These are phyloP conservation scores for Heterodera carotae DNA, from an alignment of 1,140 invertebrate species.

Conservation along the genomic window DNA sequence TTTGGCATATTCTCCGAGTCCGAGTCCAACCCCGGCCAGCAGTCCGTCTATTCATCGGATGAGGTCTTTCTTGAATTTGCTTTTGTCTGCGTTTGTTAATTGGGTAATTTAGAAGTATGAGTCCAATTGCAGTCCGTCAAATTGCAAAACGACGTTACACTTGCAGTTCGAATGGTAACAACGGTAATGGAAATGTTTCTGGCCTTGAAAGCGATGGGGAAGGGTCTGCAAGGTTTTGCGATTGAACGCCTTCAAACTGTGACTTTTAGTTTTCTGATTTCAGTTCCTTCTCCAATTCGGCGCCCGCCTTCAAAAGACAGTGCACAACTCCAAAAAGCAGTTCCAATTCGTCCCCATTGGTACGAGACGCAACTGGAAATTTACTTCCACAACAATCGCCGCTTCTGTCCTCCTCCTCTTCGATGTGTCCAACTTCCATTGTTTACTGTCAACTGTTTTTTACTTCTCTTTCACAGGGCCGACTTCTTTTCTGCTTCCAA, in stretches of 20 bases:
- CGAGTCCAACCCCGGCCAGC: conserved; percentile 46
- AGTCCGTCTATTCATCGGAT: conserved; percentile 47
- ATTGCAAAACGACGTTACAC: conserved; percentile 54
- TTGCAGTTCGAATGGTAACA: conserved; percentile 20
- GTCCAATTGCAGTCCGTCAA: conserved; percentile 53
- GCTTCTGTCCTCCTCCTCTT: conserved; percentile 4
- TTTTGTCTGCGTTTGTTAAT: too few species aligned
- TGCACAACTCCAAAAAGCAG: conserved; percentile 1
- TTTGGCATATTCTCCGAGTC: conserved; percentile 55
- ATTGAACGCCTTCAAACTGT: too few species aligned
- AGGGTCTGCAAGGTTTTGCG: conserved; percentile 39
- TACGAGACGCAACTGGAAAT: conserved; percentile 12
- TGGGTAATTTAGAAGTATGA: conserved; percentile 50
- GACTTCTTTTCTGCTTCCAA: neutral
- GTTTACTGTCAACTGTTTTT: neutral
- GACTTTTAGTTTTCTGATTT: neutral
- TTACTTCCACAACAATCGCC: neutral
- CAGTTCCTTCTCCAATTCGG: neutral
- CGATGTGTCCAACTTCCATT: neutral
- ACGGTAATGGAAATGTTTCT: conserved; percentile 39
- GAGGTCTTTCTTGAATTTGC: conserved; percentile 37
- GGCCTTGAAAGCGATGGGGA: conserved; percentile 52
- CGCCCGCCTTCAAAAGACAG: neutral
- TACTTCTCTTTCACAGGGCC: neutral
- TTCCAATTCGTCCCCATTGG: conserved; percentile 20